Evolutionary conservation across 1,140 invertebrate genomes (phyloP).

Genomic region (Psilanteris sp.): DNA sequence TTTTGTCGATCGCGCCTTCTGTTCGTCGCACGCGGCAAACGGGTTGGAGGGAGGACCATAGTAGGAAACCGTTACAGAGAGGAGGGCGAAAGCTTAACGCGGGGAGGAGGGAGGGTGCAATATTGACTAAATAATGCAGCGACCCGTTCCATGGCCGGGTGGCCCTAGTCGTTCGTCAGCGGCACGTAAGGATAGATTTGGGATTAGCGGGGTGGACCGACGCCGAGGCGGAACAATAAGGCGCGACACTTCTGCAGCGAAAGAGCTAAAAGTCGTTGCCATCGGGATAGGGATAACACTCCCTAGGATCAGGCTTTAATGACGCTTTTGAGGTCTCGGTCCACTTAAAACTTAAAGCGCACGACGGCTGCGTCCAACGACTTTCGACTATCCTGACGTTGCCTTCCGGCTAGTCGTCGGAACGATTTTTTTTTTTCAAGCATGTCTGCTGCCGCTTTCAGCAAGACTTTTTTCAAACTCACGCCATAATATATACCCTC

Average conservation of each 20-base stretch:
- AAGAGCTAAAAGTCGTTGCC: constrained; percentile 57
- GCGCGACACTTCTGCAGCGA: constrained; percentile 52
- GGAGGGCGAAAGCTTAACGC: constrained; percentile 14
- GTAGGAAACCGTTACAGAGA: constrained; percentile 31
- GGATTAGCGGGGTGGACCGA: constrained; percentile 30
- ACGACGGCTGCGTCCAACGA: constrained; percentile 66
- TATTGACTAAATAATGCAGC: constrained; percentile 65
- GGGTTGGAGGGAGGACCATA: background rate
- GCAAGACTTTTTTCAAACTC: constrained; percentile 47
- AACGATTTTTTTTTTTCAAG: constrained; percentile 62
- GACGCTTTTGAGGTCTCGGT: constrained; percentile 65
- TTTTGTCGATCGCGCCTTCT: constrained; percentile 64
- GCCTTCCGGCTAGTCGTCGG: constrained; percentile 62
- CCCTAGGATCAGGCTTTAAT: constrained; percentile 64
- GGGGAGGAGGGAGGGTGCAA: constrained; percentile 41
- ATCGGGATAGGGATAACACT: constrained; percentile 46
- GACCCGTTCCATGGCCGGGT: constrained; percentile 15
- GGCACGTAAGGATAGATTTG: constrained; percentile 22
- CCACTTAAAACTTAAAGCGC: constrained; percentile 68
- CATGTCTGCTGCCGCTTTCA: constrained; percentile 48
- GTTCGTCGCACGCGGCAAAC: constrained; percentile 35
- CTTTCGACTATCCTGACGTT: constrained; percentile 64
- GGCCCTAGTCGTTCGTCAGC: constrained; percentile 11
- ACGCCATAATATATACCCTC: constrained; percentile 41
- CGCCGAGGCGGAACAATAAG: constrained; percentile 52